Evolutionary conservation across 2,797 vertebrate genomes (phyloP), one percentile per base, ranked within the genome.

Genomic region (Semotilus atromaculatus): DNA sequence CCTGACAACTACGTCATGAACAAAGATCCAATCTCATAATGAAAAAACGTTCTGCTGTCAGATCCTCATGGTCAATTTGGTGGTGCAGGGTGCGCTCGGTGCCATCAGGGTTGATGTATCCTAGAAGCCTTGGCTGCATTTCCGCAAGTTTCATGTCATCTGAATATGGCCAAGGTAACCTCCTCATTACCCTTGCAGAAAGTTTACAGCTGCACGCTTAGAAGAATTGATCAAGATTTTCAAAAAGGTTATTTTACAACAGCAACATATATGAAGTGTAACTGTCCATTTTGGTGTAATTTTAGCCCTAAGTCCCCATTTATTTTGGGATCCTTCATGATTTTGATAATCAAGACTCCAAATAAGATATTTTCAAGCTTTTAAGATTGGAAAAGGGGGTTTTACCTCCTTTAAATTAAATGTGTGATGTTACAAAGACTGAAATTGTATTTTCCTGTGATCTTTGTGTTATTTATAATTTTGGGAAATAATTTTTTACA

Each of bases 61-160:
- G 3, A 84, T 78, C 82, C 80, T 92, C 90, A 90, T 0, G 80
- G 91, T 77, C 92, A 89, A 84, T 89, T 70, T 74, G 51, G 82
- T n/a, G 86, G 80, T n/a, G 77, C 72, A 75, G 71, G 38, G 36
- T 81, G n/a, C 70, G 80, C 79, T 80, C 78, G 64, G 31, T 34
- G 82, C 89, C 21, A 40, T 90, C 88, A 88, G 76, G 84, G 72
- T 29, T 68, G 13, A 86, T 76, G 67, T 87, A 78, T 91, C 85
- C 73, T 58, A 2, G 5, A 84, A 91, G 87, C 90, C 89, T 91
- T 92, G 87, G 81, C 62, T 62, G 43, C 13, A 88, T 88, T 76
- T 60, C 45, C 3, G 4, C 43, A 60, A 66, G 26, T 48, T 66
- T 55, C 60, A 13, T 80, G 58, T 58, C 66, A 68, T 43, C 43